These are phyloP conservation scores for Chlamydotis undulata DNA, from an alignment of 2,113 vertebrate species.

Conservation along the genomic window DNA sequence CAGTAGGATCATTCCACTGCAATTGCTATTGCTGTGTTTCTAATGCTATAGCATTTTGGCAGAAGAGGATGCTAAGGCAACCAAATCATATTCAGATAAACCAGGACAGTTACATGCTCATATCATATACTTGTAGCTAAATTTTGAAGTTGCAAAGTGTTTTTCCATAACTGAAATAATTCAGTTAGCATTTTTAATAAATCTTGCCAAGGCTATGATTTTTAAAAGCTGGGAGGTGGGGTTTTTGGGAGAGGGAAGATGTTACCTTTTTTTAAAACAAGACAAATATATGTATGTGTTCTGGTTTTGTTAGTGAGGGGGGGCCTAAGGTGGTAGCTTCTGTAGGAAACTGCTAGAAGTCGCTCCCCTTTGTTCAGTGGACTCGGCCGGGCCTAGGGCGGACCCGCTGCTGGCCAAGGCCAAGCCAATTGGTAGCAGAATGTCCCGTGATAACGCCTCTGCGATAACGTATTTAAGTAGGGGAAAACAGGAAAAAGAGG, in stretches of 20 bases:
- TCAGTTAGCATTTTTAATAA: neutral
- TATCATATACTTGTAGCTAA: neutral
- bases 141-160: neutral
- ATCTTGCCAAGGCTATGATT: neutral
- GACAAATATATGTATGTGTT: no score
- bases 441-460: no score
- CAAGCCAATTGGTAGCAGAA: no score
- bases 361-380: no score
- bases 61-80: neutral
- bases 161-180: neutral
- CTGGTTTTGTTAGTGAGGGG: no score
- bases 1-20: neutral
- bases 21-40: neutral
- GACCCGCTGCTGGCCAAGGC: no score
- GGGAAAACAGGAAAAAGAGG: no score
- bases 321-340: no score
- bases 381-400: no score
- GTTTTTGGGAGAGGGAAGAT: rapidly evolving
- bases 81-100: neutral
- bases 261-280: neutral
- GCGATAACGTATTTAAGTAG: no score
- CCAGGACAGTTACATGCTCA: neutral
- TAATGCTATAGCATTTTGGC: neutral
- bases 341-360: no score
- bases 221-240: neutral